Base-by-base conservation (phyloP, 2,113 vertebrate species). In the Opisthocomus hoazin region DNA sequence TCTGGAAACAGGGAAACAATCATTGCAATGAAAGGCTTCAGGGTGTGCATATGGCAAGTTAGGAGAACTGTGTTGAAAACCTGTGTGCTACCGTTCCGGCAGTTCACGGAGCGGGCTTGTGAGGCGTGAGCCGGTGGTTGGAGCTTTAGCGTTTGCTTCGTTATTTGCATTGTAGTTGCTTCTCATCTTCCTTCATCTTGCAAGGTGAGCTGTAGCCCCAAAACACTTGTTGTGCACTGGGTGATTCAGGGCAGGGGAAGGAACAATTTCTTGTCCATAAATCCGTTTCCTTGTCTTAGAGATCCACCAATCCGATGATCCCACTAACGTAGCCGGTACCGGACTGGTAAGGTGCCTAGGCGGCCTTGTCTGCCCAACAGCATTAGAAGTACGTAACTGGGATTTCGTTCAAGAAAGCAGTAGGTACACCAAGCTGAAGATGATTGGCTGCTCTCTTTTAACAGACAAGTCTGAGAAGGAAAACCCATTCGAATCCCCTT, bases 401-500 rank as follows among this genome's bases (percentile, higher is more conserved):
- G 97, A 97, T 97, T 98, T 98, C 97, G 12, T 98, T 97, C 98
- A 98, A 97, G 96, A 96, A 97, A 97, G 96, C 83, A 96, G 97
- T 98, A 98, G 98, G 79, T 98, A 96, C 98, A 89, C 96, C 98
- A 98, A 98, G 97, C 98, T 97, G 98, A 98, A 98, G 98, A 98
- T 98, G 98, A 98, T 98, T 98, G 98, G 97, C 98, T 97, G 98
- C 98, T 98, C 98, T 98, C 98, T 98, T 98, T 98, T 98, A 97
- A 98, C 98, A 98, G 98, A 98, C 97, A 98, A 98, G 98, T 98
- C 97, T 98, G 98, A 98, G 98, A 97, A 98, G 98, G 97, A 97
- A 97, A 97, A 65, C 96, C 96, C 97, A 97, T 97, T 97, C 97
- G 97, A 97, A 90, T 96, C 96, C 97, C 98, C 97, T 98, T 98